Conservation (phyloP, 2,113 vertebrate species). For the Acanthisitta chloris region DNA sequence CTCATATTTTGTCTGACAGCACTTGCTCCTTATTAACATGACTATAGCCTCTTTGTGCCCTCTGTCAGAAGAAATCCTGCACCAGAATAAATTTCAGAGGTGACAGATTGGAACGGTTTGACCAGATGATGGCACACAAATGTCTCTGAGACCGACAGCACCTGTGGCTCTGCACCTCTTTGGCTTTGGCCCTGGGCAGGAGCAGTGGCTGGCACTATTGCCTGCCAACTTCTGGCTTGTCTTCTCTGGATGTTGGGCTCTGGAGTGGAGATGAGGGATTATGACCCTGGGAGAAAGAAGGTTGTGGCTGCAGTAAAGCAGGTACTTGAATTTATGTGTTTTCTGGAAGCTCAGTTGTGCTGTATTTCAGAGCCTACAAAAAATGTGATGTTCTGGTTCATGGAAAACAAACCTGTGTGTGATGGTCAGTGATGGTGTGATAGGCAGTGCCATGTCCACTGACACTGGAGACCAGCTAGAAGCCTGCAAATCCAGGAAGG, state of each 20-base stretch:
- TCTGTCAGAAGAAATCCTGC: constrained; percentile 15
- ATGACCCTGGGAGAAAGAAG: background rate
- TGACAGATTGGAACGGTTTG: constrained; percentile 56
- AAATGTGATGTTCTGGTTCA: background rate
- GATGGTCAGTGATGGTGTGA: background rate
- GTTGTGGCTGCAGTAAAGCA: background rate
- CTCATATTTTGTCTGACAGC: constrained; percentile 53
- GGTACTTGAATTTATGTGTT: background rate
- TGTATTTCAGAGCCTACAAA: background rate
- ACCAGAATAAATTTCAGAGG: constrained; percentile 50
- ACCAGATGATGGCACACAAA: constrained; percentile 56
- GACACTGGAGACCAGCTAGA: background rate
- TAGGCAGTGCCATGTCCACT: background rate
- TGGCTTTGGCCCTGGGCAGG: background rate
- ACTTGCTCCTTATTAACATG: constrained; percentile 38
- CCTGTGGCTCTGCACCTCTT: constrained; percentile 1
- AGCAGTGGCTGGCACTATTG: background rate
- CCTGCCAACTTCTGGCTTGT: background rate
- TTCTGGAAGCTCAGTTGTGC: background rate
- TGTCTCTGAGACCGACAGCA: background rate
- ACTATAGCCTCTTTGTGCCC: constrained; percentile 48
- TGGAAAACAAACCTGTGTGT: background rate
- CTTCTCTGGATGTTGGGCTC: background rate
- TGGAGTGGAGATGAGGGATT: background rate
- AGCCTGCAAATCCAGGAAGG: background rate